A percentile compares a stretch with the other conserved stretches of the same genome.
Evolutionary conservation across 2,888 invertebrate genomes (phyloP).

Genomic region (Cephus pygmeus): DNA sequence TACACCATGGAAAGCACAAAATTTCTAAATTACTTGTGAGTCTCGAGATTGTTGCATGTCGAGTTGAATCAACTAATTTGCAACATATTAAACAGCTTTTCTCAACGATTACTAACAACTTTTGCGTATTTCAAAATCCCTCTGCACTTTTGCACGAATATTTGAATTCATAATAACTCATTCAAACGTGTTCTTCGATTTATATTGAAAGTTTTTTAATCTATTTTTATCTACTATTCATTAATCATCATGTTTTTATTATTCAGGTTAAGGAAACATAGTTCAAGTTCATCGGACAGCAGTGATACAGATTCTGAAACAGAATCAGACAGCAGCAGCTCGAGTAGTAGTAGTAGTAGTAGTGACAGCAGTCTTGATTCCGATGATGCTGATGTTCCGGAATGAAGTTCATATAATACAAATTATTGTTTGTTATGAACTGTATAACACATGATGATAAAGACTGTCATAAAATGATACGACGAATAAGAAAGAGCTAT

Average conservation of each 20-base stretch:
- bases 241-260: conserved; percentile 10
- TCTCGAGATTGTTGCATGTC: conserved; percentile 15
- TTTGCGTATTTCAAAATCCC: background rate
- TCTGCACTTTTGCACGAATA: background rate
- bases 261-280: conserved; percentile 15
- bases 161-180: background rate
- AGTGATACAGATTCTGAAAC: conserved; percentile 37
- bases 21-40: conserved; percentile 43
- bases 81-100: background rate
- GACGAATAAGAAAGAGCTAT: background rate
- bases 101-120: background rate
- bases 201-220: background rate
- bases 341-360: conserved; percentile 33
- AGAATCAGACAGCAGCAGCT: conserved; percentile 37
- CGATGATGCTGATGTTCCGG: conserved; percentile 39
- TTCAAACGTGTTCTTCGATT: background rate
- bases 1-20: conserved; percentile 40
- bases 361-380: conserved; percentile 46
- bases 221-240: background rate
- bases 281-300: conserved; percentile 25
- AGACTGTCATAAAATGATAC: background rate
- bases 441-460: background rate
- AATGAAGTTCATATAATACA: conserved; percentile 7
- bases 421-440: background rate
- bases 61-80: background rate